These are phyloP conservation scores for Dromaius novaehollandiae DNA, from an alignment of 2,113 vertebrate genomes.

Conservation along the genomic window DNA sequence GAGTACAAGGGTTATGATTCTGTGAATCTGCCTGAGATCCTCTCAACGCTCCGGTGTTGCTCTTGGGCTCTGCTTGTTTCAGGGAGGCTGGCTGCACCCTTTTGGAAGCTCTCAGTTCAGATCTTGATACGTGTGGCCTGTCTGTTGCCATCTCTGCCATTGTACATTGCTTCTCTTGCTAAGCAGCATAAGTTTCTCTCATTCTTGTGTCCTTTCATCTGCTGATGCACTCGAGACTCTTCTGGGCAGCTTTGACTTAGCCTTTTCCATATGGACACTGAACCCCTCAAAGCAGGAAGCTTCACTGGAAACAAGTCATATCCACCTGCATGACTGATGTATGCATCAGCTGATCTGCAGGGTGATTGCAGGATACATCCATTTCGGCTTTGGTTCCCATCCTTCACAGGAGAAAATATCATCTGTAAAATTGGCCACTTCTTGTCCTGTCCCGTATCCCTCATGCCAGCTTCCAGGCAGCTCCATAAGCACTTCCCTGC, in stretches of 20 bases:
- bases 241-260: background rate
- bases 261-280: background rate
- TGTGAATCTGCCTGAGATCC: background rate
- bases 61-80: background rate
- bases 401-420: background rate
- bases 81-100: background rate
- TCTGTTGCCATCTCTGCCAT: background rate
- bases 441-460: background rate
- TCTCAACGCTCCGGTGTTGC: background rate
- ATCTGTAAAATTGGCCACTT: background rate
- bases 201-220: background rate
- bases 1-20: background rate
- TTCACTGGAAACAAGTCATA: background rate
- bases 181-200: background rate
- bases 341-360: background rate
- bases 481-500: background rate
- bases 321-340: background rate
- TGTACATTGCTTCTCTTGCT: background rate
- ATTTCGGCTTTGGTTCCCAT: background rate
- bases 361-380: background rate
- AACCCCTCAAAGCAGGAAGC: background rate
- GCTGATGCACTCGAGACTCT: background rate
- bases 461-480: background rate
- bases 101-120: background rate
- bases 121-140: background rate